phyloP scores from a whole-genome alignment of 1,140 invertebrate species.

The Drosophila gunungcola region DNA sequence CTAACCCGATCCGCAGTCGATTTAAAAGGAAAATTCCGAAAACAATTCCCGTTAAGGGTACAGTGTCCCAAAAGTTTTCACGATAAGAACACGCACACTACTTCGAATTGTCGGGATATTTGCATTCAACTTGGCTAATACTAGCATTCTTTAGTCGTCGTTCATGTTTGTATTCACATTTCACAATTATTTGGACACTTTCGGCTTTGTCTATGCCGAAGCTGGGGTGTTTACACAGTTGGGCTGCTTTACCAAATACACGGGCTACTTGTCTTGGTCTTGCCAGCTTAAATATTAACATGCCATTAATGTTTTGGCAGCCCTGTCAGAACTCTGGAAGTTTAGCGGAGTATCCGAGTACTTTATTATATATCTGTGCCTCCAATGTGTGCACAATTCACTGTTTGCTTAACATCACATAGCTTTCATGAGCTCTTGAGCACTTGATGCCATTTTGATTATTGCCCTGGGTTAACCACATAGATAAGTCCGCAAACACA shows the following conservation, averaged over 20 bases:
- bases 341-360: slow-evolving; percentile 1
- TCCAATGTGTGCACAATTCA: slow-evolving; percentile 29
- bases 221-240: slow-evolving; percentile 69
- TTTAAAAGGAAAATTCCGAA: slow-evolving; percentile 2
- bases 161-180: slow-evolving; percentile 40
- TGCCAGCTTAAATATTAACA: slow-evolving; percentile 69
- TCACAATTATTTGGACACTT: slow-evolving; percentile 48
- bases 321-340: slow-evolving; percentile 4
- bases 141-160: slow-evolving; percentile 7
- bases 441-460: slow-evolving; percentile 46
- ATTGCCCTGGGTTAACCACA: slow-evolving; percentile 32
- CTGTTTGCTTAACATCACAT: slow-evolving; percentile 38
- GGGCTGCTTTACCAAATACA: slow-evolving; percentile 39
- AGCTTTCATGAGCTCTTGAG: slow-evolving; percentile 36
- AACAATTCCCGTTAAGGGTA: slow-evolving; percentile 6
- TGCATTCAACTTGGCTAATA: slow-evolving; percentile 35
- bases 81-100: slow-evolving; percentile 10
- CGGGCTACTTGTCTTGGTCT: slow-evolving; percentile 63
- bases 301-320: slow-evolving; percentile 58
- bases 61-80: slow-evolving; percentile 38
- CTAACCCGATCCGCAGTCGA: not conserved
- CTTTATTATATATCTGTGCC: slow-evolving; percentile 24
- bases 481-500: slow-evolving; percentile 15
- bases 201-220: slow-evolving; percentile 60
- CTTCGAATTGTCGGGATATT: slow-evolving; percentile 24